Base-by-base conservation (phyloP, 2,888 invertebrate genomes). In the Malacosoma neustria region DNA sequence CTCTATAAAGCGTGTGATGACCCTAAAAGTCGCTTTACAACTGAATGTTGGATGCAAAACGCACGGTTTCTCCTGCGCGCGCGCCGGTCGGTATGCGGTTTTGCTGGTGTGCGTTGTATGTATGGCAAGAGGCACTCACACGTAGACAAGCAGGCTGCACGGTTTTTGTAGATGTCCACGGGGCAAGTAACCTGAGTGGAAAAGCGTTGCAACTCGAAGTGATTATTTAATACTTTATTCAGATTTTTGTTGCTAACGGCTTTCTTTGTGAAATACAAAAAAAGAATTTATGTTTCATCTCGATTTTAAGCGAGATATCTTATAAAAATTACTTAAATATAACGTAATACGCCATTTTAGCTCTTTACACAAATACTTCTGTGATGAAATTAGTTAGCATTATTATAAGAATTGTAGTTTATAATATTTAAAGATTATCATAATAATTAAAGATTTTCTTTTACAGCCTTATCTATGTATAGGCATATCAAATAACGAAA, bases 111-210 rank as follows among this genome's bases (percentile, higher is more conserved):
- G 77, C 44, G 71, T 52, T 22, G 58, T 14, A 40, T 48, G 42
- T 51, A 29, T 34, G 6, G 15, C 15, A 34, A 1, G 29, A 34
- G 40, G 39, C 56, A 50, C 66, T 54, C 79, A 71, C 67, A 63
- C 61, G 43, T 9, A 30, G 29, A 33, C 30, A 40, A 34, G 51
- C 57, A 73, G 71, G 72, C 74, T 79, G 81, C 80, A 80, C 73
- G 80, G 80, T 85, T 85, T 85, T 85, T 85, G 82, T 85, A 72
- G 74, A 84, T 85, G 82, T 82, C 84, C 84, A 82, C 80, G 67
- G 84, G 84, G 84, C 84, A 85, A 79, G 73, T 81, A 80, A 73
- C 75, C 66, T 69, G 53, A 70, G 48, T 45, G 40, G 51, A 29
- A 43, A 43, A 61, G 58, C 30, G 51, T 62, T 75, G 76, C 56